Evolutionary conservation across 2,888 invertebrate species (phyloP).

Genomic region (Alloplasta piceator): DNA sequence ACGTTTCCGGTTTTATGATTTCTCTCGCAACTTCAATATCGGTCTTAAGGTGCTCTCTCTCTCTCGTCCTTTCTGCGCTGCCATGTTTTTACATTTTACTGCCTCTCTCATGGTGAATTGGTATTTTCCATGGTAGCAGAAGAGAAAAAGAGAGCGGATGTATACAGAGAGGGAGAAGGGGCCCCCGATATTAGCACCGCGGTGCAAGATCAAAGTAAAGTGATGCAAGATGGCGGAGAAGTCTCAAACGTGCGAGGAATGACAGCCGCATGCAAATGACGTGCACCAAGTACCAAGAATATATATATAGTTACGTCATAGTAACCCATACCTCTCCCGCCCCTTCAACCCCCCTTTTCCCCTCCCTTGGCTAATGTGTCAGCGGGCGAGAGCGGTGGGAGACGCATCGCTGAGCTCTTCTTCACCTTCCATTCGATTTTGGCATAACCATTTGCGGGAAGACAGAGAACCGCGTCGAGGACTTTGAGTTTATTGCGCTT

Average conservation of each 20-base stretch:
- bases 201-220: constrained; percentile 72
- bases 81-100: constrained; percentile 6
- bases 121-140: constrained; percentile 55
- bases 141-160: constrained; percentile 10
- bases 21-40: not conserved
- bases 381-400: constrained; percentile 40
- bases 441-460: not conserved
- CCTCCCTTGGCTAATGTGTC: constrained; percentile 67
- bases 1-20: constrained; percentile 26
- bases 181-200: constrained; percentile 69
- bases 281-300: constrained; percentile 58
- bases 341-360: too few relatives aligned
- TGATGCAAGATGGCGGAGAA: constrained; percentile 72
- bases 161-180: not conserved
- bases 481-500: constrained; percentile 14
- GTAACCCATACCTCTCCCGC: too few relatives aligned
- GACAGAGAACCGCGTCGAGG: not conserved
- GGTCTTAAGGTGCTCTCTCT: not conserved
- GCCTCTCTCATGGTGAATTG: constrained; percentile 46
- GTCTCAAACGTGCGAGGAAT: constrained; percentile 71
- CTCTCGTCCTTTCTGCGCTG: constrained; percentile 6
- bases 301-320: not conserved
- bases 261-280: constrained; percentile 71
- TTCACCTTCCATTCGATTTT: constrained; percentile 3
- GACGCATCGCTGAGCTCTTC: constrained; percentile 31